Base-by-base conservation (phyloP, 2,797 vertebrate species). In the Alexandromys oeconomus region DNA sequence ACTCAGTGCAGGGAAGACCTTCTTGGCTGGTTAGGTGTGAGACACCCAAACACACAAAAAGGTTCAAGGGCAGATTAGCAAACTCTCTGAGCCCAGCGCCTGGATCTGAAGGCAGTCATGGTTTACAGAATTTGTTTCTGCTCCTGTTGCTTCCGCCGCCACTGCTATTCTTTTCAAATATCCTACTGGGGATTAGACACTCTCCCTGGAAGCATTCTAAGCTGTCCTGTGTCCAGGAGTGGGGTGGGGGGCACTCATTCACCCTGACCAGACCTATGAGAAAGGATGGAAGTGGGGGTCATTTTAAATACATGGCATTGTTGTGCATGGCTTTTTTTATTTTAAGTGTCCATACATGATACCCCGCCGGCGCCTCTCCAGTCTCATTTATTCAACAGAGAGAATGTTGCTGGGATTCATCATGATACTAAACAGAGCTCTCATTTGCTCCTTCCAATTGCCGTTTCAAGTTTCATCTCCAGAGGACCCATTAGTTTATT, bases 361-460 rank as follows among this genome's bases (percentile, higher is more conserved):
- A 48, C 25, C 46, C 51, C 69, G 46, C 15, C 48, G 67, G 46
- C 65, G 21, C 80, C 63, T 91, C 93, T 94, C 74, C 80, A 27
- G 5, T 82, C 46, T 37, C 90, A 88, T 95, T 57, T 86, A 96
- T 90, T 90, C 74, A 94, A 57, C 7, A 48, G 6, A 46, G 25
- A 43, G 6, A 31, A 19, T 12, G 12, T 78, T 78, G 81, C 67
- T 74, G 61, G 2, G 3, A 54, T 74, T 65, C 78, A 86, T 31
- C 74, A 48, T 1, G 11, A 43, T 43, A 3, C 48, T 76, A 63
- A 89, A 40, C 40, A 43, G 5, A 94, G 57, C 10, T 79, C 78
- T 76, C 78, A 73, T 80, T 89, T 48, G 67, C 43, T 95, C 67
- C 73, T 81, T 82, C 88, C 29, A 69, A 31, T 57, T 86, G 37